phyloP scores from a whole-genome alignment of 2,113 vertebrate species.

The Nycticorax nycticorax region DNA sequence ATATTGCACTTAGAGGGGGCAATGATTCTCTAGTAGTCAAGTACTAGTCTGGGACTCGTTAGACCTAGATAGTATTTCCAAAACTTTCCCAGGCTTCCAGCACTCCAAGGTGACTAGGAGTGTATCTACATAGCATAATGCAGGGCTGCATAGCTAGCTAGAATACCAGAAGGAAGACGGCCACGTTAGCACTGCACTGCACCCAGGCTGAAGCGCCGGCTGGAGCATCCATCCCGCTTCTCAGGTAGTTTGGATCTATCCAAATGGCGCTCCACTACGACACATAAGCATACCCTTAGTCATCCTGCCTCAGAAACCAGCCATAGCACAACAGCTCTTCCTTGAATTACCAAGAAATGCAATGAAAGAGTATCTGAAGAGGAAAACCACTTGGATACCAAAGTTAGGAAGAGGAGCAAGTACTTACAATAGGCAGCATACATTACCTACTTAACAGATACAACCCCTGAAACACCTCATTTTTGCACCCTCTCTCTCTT shows the following conservation, averaged over 20 bases:
- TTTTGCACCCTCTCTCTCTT: neutral
- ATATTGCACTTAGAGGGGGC: neutral
- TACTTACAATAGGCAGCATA: neutral
- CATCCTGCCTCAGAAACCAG: neutral
- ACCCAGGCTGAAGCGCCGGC: neutral
- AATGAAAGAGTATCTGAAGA: neutral
- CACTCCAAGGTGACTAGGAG: neutral
- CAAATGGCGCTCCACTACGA: fast-evolving
- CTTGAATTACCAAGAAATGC: neutral
- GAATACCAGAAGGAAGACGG: neutral
- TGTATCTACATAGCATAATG: neutral
- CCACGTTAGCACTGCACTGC: neutral
- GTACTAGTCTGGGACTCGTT: neutral
- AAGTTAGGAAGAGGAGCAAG: neutral
- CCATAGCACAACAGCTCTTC: neutral
- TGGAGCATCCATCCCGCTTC: neutral
- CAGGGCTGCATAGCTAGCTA: neutral
- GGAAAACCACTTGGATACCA: neutral
- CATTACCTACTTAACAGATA: neutral
- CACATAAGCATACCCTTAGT: neutral
- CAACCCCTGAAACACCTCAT: neutral
- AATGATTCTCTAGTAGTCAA: neutral
- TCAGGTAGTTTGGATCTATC: neutral
- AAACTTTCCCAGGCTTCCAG: neutral
- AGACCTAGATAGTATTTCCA: neutral